Evolutionary conservation across 2,888 invertebrate species (phyloP).

Genomic region (Chymomyza caudatula): DNA sequence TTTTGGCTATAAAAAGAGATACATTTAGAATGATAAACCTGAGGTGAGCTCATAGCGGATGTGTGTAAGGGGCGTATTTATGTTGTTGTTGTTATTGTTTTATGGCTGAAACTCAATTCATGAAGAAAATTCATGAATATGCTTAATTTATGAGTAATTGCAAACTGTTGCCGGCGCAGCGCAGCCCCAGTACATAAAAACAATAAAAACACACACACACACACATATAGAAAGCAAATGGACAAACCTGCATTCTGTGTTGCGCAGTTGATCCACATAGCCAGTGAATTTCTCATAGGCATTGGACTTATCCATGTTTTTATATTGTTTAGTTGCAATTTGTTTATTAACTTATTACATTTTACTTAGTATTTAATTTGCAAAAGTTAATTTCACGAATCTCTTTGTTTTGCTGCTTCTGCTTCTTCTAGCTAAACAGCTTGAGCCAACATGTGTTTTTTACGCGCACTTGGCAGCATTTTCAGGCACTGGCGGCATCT

Average conservation of each 20-base stretch:
- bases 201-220: neutral
- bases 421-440: slow-evolving; percentile 36
- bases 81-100: neutral
- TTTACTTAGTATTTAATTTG: neutral
- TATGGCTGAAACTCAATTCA: neutral
- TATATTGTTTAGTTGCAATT: slow-evolving; percentile 3
- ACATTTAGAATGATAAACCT: slow-evolving; percentile 3
- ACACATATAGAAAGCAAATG: slow-evolving; percentile 3
- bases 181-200: neutral
- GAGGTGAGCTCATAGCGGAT: slow-evolving; percentile 40
- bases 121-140: neutral
- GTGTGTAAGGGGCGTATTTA: neutral
- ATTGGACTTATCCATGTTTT: slow-evolving; percentile 70
- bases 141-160: slow-evolving; percentile 12
- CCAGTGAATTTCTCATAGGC: slow-evolving; percentile 73
- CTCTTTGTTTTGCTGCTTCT: slow-evolving; percentile 44
- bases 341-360: slow-evolving; percentile 1
- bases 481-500: neutral
- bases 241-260: slow-evolving; percentile 77
- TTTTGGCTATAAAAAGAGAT: slow-evolving; percentile 80
- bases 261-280: slow-evolving; percentile 75
- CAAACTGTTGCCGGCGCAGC: slow-evolving; percentile 58
- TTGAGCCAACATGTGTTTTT: slow-evolving; percentile 32
- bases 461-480: slow-evolving; percentile 32
- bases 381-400: slow-evolving; percentile 9